Conservation (phyloP, 2,113 vertebrate genomes). For the Lutjanus erythropterus region DNA sequence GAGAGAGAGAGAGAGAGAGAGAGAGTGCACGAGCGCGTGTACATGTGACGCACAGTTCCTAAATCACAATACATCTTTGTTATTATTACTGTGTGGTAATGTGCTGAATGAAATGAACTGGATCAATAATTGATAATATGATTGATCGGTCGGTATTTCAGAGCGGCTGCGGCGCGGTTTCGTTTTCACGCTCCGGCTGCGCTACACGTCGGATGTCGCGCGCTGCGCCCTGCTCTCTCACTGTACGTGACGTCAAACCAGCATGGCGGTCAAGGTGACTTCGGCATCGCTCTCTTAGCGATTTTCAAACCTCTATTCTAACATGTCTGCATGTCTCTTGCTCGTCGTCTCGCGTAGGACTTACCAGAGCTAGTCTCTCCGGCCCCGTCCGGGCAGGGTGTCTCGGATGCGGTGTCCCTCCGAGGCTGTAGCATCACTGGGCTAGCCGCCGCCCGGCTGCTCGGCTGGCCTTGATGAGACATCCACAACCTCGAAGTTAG, state of each 20-base stretch:
- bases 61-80: not conserved
- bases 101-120: too few species aligned
- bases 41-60: not conserved
- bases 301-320: constrained; percentile 43
- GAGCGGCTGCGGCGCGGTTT: not conserved
- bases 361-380: not conserved
- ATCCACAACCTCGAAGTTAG: constrained; percentile 62
- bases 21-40: not conserved
- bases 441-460: constrained; percentile 67
- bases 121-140: fast-evolving
- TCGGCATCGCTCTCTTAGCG: constrained; percentile 79
- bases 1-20: not conserved
- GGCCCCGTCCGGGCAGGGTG: not conserved
- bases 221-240: constrained; percentile 72
- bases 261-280: constrained; percentile 99
- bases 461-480: constrained; percentile 71
- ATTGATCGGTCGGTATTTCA: not conserved
- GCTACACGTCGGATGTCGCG: constrained; percentile 67
- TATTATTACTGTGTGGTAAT: not conserved
- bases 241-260: constrained; percentile 88
- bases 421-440: constrained; percentile 61
- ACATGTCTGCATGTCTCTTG: constrained; percentile 31
- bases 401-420: not conserved
- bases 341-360: constrained; percentile 5
- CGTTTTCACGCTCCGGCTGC: too few species aligned